A percentile compares a stretch with the other conserved stretches of the same genome.
Conservation (phyloP, 2,113 vertebrate genomes). For the Cavia porcellus region DNA sequence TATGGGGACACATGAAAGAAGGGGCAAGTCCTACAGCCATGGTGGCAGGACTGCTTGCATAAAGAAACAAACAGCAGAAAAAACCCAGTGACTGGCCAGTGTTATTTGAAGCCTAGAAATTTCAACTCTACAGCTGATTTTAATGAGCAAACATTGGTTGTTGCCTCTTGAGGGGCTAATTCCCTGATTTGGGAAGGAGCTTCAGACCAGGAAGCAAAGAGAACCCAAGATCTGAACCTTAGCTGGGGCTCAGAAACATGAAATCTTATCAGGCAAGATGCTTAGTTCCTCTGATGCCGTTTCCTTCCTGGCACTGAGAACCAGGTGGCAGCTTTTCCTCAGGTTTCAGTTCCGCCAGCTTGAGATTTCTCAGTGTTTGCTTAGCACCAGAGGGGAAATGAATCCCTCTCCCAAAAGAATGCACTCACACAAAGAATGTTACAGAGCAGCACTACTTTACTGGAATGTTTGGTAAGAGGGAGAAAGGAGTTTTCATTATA, state of each 20-base stretch:
- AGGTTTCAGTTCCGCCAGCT: neutral
- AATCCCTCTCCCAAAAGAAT: neutral
- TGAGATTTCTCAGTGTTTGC: neutral
- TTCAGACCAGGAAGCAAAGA: neutral
- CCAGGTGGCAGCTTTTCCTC: neutral
- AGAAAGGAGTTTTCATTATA: neutral
- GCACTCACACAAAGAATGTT: neutral
- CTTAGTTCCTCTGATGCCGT: neutral
- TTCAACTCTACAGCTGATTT: neutral
- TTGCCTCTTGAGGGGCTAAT: neutral
- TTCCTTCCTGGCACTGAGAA: neutral
- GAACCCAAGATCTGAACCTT: neutral
- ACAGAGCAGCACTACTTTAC: neutral
- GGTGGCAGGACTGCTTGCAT: neutral
- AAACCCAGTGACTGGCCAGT: neutral
- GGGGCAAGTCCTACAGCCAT: neutral
- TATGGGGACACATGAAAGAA: neutral
- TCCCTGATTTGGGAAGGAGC: neutral
- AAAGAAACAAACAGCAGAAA: neutral
- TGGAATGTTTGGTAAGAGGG: neutral
- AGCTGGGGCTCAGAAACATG: rapidly evolving
- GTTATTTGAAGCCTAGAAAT: neutral
- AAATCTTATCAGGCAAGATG: neutral
- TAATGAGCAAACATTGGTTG: neutral
- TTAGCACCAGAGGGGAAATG: neutral